Evolutionary conservation across 53 echinoderm and acorn worm species (phyloP), one percentile per base, ranked within the genome.

Genomic region (Henricia sp.): DNA sequence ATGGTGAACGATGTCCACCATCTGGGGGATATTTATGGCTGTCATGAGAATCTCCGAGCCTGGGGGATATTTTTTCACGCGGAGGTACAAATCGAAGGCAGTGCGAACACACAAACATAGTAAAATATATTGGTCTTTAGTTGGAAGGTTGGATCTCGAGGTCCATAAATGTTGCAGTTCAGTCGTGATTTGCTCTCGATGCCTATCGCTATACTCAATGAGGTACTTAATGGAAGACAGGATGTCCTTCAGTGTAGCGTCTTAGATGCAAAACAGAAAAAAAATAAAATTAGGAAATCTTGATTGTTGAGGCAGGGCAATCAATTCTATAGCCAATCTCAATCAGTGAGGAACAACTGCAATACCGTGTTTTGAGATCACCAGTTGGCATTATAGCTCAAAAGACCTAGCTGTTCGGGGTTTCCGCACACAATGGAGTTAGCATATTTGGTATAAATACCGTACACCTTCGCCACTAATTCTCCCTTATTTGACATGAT

Each of bases 1-100:
- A 27, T 92, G 90, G 10, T 86, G 65, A 17, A 92, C 72, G 20
- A 97, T 86, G 17, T 90, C 66, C 13, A 75, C 70, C 48, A 94
- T 86, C 50, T 94, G 92, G 0, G 87, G 88, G 52, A 78, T 87
- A 68, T 94, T 97, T 9, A 97, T 86, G 39, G 92, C 92, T 2
- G 94, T 91, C 82, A 97, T 88, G 17, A 97, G 89, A 44, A 97
- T 70, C 56, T 97, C 97, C 26, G 94, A 94, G 20, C 86, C 88
- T 10, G 92, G 90, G 2, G 97, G 97, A 51, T 97, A 97, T 55
- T 92, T 92, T 68, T 94, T 87, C 39, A 90, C 83, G 27, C 90
- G 78, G 11, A 97, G 83, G 77, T 90, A 97, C 19, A 97, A 63
- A 50, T 97, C 97, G 23, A 97, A 68, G 13, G 77, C 90, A 26